Conservation (phyloP, 1,140 invertebrate species). For the Aphaenogaster ashmeadi region DNA sequence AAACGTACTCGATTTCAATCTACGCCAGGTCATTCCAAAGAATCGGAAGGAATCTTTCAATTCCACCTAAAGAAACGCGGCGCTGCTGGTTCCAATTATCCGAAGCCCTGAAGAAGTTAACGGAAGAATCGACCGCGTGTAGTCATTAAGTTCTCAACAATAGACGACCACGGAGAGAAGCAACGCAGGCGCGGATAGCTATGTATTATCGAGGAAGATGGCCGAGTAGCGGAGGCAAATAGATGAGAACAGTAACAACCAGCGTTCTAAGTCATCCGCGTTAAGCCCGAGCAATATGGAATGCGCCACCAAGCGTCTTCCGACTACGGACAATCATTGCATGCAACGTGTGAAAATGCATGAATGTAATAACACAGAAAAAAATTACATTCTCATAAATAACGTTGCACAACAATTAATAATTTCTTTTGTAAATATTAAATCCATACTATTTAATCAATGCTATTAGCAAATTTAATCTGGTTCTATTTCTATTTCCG, state of each 20-base stretch:
- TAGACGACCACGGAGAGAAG: background rate
- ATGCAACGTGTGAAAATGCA: constrained; percentile 23
- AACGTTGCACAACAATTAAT: background rate
- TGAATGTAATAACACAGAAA: constrained; percentile 1
- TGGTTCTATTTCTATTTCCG: background rate
- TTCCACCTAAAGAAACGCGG: constrained; percentile 24
- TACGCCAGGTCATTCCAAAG: background rate
- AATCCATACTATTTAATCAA: background rate
- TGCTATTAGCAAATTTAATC: background rate
- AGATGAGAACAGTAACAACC: constrained; percentile 32
- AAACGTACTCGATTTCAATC: constrained; percentile 28
- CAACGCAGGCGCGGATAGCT: constrained; percentile 5
- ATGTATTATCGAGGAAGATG: constrained; percentile 50
- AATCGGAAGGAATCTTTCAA: constrained; percentile 40
- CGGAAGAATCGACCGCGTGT: constrained; percentile 48
- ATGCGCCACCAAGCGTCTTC: constrained; percentile 59
- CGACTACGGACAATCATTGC: constrained; percentile 33
- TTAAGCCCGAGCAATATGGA: constrained; percentile 59
- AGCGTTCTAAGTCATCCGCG: constrained; percentile 56
- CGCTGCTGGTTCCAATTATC: constrained; percentile 35
- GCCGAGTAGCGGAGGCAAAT: constrained; percentile 13
- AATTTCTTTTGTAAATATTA: background rate
- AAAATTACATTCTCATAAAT: background rate
- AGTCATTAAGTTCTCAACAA: constrained; percentile 52
- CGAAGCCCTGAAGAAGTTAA: constrained; percentile 19